Conservation (phyloP, 1,140 invertebrate species). For the Calycopis cecrops region DNA sequence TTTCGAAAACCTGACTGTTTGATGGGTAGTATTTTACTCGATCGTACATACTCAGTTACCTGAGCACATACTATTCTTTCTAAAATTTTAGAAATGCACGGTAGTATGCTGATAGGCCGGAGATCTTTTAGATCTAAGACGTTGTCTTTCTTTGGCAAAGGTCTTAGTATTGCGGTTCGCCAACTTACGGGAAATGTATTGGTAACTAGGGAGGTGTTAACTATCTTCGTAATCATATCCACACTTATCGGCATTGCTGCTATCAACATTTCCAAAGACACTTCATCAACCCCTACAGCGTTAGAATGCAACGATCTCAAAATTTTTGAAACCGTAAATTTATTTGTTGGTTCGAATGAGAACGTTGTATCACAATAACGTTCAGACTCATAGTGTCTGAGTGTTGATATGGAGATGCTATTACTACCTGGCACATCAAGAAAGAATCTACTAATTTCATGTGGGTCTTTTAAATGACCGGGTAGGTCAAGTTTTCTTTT, state of each 20-base stretch:
- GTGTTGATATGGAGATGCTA: neutral
- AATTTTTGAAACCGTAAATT: constrained; percentile 15
- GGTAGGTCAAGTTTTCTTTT: neutral
- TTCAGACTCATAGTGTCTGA: neutral
- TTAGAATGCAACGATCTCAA: constrained; percentile 20
- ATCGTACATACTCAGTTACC: too few species aligned
- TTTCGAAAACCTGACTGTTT: too few species aligned
- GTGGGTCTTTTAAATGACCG: constrained; percentile 9
- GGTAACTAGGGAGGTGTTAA: constrained; percentile 11
- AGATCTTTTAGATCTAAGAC: constrained; percentile 9
- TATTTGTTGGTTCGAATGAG: constrained; percentile 1
- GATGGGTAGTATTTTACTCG: too few species aligned
- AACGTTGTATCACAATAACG: constrained; percentile 1
- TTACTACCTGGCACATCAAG: constrained; percentile 19
- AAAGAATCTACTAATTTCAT: constrained; percentile 19
- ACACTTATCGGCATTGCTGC: too few species aligned
- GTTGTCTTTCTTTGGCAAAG: constrained; percentile 14
- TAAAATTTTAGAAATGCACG: constrained; percentile 17
- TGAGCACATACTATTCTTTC: too few species aligned
- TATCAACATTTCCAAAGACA: constrained; percentile 21
- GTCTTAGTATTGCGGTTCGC: constrained; percentile 20
- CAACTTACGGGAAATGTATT: constrained; percentile 1
- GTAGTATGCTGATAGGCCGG: constrained; percentile 18
- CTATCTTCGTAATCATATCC: neutral
- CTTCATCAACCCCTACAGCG: constrained; percentile 21